Evolutionary conservation across 2,113 vertebrate genomes (phyloP).

Genomic region (Chionomys nivalis): DNA sequence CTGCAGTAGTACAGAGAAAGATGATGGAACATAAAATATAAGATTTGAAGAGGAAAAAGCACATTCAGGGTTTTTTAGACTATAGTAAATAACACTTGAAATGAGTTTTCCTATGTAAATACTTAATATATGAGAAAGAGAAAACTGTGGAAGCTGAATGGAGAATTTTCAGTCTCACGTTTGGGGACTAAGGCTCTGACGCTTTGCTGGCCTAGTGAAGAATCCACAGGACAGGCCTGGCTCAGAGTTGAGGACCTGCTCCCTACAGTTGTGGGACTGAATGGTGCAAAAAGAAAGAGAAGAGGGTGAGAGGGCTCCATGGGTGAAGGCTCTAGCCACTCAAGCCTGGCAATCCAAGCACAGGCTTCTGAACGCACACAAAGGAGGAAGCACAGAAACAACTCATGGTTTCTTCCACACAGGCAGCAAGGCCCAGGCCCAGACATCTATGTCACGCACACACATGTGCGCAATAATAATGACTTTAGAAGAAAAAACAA

Average conservation of each 20-base stretch:
- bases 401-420: not conserved
- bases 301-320: not conserved
- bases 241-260: not conserved
- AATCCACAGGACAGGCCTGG: too few species aligned
- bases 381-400: not conserved
- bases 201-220: too few species aligned
- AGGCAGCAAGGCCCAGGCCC: not conserved
- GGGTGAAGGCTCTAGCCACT: not conserved
- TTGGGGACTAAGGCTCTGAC: not conserved
- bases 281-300: not conserved
- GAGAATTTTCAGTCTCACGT: not conserved
- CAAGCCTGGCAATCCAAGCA: not conserved
- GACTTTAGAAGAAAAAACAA: not conserved
- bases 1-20: not conserved
- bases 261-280: not conserved
- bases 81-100: not conserved
- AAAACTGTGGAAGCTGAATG: not conserved
- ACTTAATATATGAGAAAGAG: not conserved
- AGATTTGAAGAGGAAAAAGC: not conserved
- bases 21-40: not conserved
- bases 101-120: not conserved
- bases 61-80: not conserved
- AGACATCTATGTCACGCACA: not conserved
- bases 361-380: not conserved
- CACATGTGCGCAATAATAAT: not conserved